Base-by-base conservation (phyloP, 2,888 invertebrate species). In the Brachypalpus laphriformis region DNA sequence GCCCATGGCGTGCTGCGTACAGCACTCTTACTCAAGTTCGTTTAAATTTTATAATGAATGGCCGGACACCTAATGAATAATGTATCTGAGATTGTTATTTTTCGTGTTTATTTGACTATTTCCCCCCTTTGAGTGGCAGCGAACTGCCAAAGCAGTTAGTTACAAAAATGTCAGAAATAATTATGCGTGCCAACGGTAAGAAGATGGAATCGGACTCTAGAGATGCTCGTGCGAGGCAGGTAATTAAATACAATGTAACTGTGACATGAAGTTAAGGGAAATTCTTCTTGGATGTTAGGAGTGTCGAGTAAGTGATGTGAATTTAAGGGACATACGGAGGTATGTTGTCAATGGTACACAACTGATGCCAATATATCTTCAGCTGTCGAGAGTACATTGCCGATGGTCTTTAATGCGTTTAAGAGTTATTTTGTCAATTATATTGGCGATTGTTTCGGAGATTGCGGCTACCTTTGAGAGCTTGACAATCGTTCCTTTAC, bases 21-120 rank as follows among this genome's bases (percentile, higher is more conserved):
- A 66, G 25, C 25, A 25, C 28, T 42, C 16, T 6, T 40, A 25
- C 47, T 14, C 34, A 54, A 61, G 70, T 81, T 81, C 59, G 56
- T 75, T 87, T 77, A 49, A 49, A 54, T 63, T 61, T 63, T 72
- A 61, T 87, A 86, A 87, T 87, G 87, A 87, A 87, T 87, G 87
- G 78, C 42, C 56, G 56, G 74, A 75, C 78, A 74, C 71, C 71
- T 66, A 75, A 87, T 87, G 87, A 87, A 87, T 87, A 78, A 87
- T 87, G 87, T 82, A 87, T 87, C 74, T 54, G 63, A 75, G 86
- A 83, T 87, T 87, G 87, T 85, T 87, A 81, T 77, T 83, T 87
- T 87, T 87, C 87, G 82, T 87, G 87, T 87, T 87, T 87, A 87
- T 87, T 77, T 87, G 83, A 81, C 85, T 85, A 85, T 85, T 85